Evolutionary conservation across 2,797 vertebrate genomes (phyloP).

Genomic region (Muscicapa comitata): DNA sequence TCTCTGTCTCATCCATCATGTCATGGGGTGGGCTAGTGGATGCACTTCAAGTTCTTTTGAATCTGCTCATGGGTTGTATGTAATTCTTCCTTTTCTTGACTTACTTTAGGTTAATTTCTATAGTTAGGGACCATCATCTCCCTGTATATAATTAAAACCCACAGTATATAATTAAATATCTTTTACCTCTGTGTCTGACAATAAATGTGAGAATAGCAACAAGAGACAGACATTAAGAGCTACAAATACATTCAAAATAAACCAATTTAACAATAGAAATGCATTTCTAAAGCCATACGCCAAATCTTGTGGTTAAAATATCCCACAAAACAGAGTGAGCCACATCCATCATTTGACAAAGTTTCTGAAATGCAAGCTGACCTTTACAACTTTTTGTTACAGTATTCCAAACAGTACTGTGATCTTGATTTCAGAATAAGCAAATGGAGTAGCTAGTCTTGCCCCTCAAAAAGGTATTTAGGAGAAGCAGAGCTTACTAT

Average conservation of each 20-base stretch:
- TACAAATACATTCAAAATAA: not conserved
- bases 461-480: not conserved
- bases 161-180: not conserved
- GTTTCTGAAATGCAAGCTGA: not conserved
- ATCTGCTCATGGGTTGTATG: not conserved
- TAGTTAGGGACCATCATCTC: not conserved
- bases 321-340: not conserved
- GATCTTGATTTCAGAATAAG: not conserved
- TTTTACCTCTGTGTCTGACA: not conserved
- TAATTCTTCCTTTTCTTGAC: not conserved
- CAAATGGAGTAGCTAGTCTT: not conserved
- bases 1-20: not conserved
- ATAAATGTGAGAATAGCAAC: not conserved
- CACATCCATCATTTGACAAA: not conserved
- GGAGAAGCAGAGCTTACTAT: not conserved
- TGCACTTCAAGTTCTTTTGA: not conserved
- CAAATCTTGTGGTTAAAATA: not conserved
- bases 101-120: not conserved
- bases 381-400: not conserved
- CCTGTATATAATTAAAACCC: not conserved
- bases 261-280: not conserved
- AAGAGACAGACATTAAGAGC: not conserved
- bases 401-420: not conserved
- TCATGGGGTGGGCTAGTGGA: fast-evolving
- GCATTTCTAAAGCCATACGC: not conserved